Evolutionary conservation across 2,888 invertebrate species (phyloP), one percentile per base, ranked within the genome.

Genomic region (Frankliniella intonsa): DNA sequence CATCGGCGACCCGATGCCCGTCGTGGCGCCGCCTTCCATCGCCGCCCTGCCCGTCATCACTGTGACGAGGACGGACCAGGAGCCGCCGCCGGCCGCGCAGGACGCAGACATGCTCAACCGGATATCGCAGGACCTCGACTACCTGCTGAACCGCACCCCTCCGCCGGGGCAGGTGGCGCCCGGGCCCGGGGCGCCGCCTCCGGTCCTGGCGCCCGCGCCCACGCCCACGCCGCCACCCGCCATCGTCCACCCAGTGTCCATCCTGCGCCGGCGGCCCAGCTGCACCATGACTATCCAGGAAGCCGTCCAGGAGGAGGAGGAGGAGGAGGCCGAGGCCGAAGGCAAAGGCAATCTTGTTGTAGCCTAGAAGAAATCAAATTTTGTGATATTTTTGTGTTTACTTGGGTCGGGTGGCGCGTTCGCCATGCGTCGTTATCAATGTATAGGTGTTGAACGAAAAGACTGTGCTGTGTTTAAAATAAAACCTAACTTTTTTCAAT

Each of bases 51-150:
- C 69, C 69, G 25, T 25, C 69, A 76, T 76, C 69, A 76, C 69
- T 9, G 69, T 76, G 22, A 76, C 69, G 11, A 76, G 69, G 69
- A 76, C 69, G 69, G 69, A 76, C 69, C 69, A 76, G 69, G 69
- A 76, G 19, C 62, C 17, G 62, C 12, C 62, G 19, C 17, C 17
- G 62, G 62, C 17, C 62, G n/a, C 62, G 25, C 22, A 76, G 38
- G 38, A 38, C 38, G 38, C 38, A 2, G 25, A 25, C 69, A 25
- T 76, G 22, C 69, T 76, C 22, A 76, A 76, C 69, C 25, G 69
- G 22, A 76, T 76, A 11, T 25, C 69, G 22, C 69, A 76, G 69
- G 69, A 76, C 69, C 69, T 76, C 10, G 69, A 76, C 69, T 76
- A 76, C 69, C 69, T 76, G 22, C 25, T 76, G 69, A 22, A 22